Evolutionary conservation across 2,113 vertebrate genomes (phyloP).

Genomic region (human (Homo sapiens)): GRCh38 chr2:86485501-86486000

Average conservation of each 20-base stretch:
- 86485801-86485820: slow-evolving; percentile 87
- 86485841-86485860: slow-evolving; percentile 91
- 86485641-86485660: not conserved
- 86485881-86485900: not conserved
- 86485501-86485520: not conserved
- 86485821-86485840: slow-evolving; percentile 88
- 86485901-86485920: not conserved
- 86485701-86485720: slow-evolving; percentile 43
- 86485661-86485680: not conserved
- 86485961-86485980: not conserved
- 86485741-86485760: slow-evolving; percentile 88
- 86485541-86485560: not conserved
- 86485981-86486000: not conserved
- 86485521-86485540: not conserved
- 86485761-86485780: slow-evolving; percentile 87
- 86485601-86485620: not conserved
- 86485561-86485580: not conserved
- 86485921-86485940: not conserved
- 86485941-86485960: not conserved
- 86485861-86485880: slow-evolving; percentile 68
- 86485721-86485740: slow-evolving; percentile 86
- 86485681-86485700: slow-evolving; percentile 4
- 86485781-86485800: slow-evolving; percentile 89
- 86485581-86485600: not conserved
- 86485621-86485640: not conserved